Conservation (phyloP, 2,888 invertebrate species). For the Altica lythri region DNA sequence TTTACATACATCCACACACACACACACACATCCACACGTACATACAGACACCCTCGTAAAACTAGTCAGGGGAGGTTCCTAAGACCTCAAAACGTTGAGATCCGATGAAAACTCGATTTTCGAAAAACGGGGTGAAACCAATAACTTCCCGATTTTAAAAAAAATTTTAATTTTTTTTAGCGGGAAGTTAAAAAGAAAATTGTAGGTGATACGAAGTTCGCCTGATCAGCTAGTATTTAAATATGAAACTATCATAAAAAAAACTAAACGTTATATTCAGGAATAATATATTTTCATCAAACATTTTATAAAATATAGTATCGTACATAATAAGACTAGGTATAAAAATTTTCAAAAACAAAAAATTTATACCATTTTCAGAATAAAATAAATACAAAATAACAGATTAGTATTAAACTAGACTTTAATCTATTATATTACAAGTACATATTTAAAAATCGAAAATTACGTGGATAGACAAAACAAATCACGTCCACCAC, state of each 20-base stretch:
- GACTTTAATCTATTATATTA: conserved; percentile 15
- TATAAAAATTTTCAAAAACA: conserved; percentile 32
- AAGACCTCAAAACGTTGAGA: too few species aligned
- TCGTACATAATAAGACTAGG: conserved; percentile 37
- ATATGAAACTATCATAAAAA: not conserved
- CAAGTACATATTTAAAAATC: conserved; percentile 20
- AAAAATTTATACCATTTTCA: conserved; percentile 24
- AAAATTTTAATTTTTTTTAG: too few species aligned
- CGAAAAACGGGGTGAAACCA: too few species aligned
- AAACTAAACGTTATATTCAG: conserved; percentile 14
- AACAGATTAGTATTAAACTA: conserved; percentile 27
- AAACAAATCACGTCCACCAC: not conserved
- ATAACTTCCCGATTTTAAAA: too few species aligned
- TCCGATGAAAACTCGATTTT: too few species aligned
- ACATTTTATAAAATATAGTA: conserved; percentile 40
- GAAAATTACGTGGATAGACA: conserved; percentile 1
- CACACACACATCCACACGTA: too few species aligned
- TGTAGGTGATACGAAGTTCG: too few species aligned
- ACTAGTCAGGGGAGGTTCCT: too few species aligned
- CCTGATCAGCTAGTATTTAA: too few species aligned
- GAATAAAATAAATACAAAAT: conserved; percentile 34
- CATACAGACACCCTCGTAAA: too few species aligned
- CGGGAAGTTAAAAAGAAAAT: too few species aligned
- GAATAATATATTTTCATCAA: conserved; percentile 31
- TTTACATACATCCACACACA: too few species aligned